phyloP scores from a whole-genome alignment of 2,888 invertebrate genomes.

The Zhuqinia jingwanae region DNA sequence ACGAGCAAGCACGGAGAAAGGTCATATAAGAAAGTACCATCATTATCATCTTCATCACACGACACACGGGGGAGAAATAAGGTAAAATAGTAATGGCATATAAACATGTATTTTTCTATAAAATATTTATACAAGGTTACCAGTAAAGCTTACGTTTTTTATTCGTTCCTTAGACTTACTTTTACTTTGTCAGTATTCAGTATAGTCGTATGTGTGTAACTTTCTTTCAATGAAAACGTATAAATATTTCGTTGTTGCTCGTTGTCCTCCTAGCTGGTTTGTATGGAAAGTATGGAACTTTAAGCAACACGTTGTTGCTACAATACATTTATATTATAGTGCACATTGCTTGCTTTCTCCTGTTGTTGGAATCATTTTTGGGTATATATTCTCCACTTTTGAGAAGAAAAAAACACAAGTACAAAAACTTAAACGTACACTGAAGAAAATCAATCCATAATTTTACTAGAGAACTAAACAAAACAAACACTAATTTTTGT shows the following conservation, averaged over 20 bases:
- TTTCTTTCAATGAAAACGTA: conserved; percentile 10
- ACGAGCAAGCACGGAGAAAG: conserved; percentile 39
- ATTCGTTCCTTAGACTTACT: conserved; percentile 2
- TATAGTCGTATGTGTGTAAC: no score
- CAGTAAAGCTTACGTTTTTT: no score
- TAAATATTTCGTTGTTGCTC: neutral
- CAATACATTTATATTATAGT: neutral
- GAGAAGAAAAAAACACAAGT: no score
- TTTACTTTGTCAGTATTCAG: conserved; percentile 21
- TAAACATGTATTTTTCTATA: neutral
- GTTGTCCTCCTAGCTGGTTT: neutral
- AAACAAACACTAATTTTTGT: neutral
- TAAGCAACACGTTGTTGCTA: conserved; percentile 48
- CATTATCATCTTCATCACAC: no score
- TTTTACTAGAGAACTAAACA: no score
- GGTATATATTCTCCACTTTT: no score
- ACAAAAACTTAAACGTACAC: no score
- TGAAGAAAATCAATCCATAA: no score
- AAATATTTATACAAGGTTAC: neutral
- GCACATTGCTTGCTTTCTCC: neutral
- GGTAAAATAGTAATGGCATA: no score
- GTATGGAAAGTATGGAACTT: neutral
- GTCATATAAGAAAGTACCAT: neutral
- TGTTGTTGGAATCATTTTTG: no score
- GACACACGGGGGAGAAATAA: no score